Conservation (phyloP, 2,797 vertebrate species). For the Centroberyx gerrardi region DNA sequence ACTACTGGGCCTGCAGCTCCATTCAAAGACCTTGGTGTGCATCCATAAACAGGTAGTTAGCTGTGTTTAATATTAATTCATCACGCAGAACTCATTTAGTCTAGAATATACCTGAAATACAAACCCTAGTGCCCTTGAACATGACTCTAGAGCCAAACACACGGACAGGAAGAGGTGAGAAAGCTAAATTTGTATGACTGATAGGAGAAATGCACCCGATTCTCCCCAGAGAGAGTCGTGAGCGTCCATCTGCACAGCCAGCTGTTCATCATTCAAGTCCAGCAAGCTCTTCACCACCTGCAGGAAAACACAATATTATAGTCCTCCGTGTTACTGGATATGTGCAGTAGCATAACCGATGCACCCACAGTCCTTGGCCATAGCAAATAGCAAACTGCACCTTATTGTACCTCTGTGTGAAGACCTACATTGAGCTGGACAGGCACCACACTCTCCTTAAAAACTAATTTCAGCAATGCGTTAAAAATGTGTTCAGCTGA, state of each 20-base stretch:
- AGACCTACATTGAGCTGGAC: slow-evolving; percentile 21
- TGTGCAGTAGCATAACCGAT: slow-evolving; percentile 6
- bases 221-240: slow-evolving; percentile 98
- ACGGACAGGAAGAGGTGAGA: slow-evolving; percentile 68
- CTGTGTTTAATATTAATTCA: slow-evolving; percentile 25
- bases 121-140: slow-evolving; percentile 45
- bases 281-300: slow-evolving; percentile 95
- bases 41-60: slow-evolving; percentile 16
- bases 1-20: not conserved
- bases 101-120: slow-evolving; percentile 35
- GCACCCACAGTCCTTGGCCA: slow-evolving; percentile 39
- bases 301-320: slow-evolving; percentile 68
- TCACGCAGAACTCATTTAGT: slow-evolving; percentile 13
- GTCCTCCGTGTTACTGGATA: slow-evolving; percentile 34
- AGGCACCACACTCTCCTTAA: slow-evolving; percentile 13
- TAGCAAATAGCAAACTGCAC: slow-evolving; percentile 23
- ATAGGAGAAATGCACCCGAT: slow-evolving; percentile 90
- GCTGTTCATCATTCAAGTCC: slow-evolving; percentile 87
- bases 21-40: slow-evolving; percentile 16
- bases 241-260: slow-evolving; percentile 91
- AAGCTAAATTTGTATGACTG: slow-evolving; percentile 74
- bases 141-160: slow-evolving; percentile 50
- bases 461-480: slow-evolving; percentile 27
- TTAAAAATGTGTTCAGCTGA: slow-evolving; percentile 17
- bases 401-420: slow-evolving; percentile 45